phyloP scores from a whole-genome alignment of 1,140 invertebrate genomes.

The Subanguina moxae region DNA sequence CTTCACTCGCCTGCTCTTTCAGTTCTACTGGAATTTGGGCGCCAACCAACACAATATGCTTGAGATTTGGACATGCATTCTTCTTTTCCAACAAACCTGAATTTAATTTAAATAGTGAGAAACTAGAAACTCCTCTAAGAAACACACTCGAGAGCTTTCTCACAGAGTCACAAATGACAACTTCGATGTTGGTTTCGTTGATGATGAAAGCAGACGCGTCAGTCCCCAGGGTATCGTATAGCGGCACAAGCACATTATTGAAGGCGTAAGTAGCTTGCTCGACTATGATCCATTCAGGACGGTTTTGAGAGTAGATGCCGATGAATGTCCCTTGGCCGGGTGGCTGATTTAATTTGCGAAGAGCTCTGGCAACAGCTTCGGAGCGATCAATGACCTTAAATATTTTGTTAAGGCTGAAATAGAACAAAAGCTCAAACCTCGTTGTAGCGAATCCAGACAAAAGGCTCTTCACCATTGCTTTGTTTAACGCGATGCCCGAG shows the following conservation, averaged over 20 bases:
- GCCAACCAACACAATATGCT: slow-evolving; percentile 77
- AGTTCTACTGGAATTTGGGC: slow-evolving; percentile 69
- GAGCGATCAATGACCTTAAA: slow-evolving; percentile 58
- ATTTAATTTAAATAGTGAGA: slow-evolving; percentile 8
- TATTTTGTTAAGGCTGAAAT: background rate
- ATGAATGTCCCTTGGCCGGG: slow-evolving; percentile 50
- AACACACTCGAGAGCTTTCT: slow-evolving; percentile 29
- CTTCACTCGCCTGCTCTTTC: slow-evolving; percentile 72
- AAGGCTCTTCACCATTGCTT: slow-evolving; percentile 67
- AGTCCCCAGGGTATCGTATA: slow-evolving; percentile 91
- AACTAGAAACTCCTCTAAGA: slow-evolving; percentile 36
- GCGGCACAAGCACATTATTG: slow-evolving; percentile 86
- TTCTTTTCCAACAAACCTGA: slow-evolving; percentile 69
- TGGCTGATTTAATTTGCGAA: slow-evolving; percentile 36
- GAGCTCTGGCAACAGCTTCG: slow-evolving; percentile 26
- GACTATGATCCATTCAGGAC: slow-evolving; percentile 58
- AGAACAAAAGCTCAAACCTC: background rate
- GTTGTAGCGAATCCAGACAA: slow-evolving; percentile 7
- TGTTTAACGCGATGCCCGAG: slow-evolving; percentile 59
- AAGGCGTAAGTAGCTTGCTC: slow-evolving; percentile 63
- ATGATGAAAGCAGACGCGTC: slow-evolving; percentile 93
- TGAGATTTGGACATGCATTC: slow-evolving; percentile 75
- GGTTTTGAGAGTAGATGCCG: slow-evolving; percentile 60
- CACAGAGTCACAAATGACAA: slow-evolving; percentile 70
- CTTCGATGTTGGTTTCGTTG: slow-evolving; percentile 72